phyloP scores from a whole-genome alignment of 1,140 invertebrate genomes.

The Platorchestia sp. region DNA sequence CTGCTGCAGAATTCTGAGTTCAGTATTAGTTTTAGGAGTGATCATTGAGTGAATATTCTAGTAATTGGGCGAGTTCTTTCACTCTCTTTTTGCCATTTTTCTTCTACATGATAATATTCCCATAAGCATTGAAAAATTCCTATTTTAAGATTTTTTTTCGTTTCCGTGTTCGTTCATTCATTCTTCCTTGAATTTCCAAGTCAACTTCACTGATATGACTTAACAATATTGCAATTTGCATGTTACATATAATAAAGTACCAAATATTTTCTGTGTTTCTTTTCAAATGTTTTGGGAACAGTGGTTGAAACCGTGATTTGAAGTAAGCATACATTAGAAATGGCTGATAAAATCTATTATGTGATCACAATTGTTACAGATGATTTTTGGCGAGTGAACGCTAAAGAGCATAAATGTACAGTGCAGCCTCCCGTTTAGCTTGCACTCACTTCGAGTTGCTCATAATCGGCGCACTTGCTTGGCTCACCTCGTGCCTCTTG shows the following conservation, averaged over 20 bases:
- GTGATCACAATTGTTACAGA: neutral
- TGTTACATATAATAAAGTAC: no score
- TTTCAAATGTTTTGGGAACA: neutral
- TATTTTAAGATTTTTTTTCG: neutral
- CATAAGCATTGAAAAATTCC: neutral
- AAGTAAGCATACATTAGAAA: neutral
- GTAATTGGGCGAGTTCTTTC: neutral
- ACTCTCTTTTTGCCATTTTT: neutral
- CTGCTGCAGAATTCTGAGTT: neutral
- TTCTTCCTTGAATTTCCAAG: no score
- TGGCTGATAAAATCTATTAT: neutral
- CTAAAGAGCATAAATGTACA: neutral
- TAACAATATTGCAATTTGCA: no score
- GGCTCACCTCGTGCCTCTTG: neutral
- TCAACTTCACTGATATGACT: no score
- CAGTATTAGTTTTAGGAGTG: neutral
- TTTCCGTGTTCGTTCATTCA: neutral
- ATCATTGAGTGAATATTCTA: neutral
- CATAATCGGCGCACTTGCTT: neutral
- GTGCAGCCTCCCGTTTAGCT: neutral
- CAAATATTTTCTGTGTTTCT: no score
- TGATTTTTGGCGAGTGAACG: neutral
- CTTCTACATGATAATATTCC: neutral
- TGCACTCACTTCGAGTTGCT: neutral
- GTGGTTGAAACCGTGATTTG: neutral